Base-by-base conservation (phyloP, 2,797 vertebrate genomes). In the Gallirallus australis region DNA sequence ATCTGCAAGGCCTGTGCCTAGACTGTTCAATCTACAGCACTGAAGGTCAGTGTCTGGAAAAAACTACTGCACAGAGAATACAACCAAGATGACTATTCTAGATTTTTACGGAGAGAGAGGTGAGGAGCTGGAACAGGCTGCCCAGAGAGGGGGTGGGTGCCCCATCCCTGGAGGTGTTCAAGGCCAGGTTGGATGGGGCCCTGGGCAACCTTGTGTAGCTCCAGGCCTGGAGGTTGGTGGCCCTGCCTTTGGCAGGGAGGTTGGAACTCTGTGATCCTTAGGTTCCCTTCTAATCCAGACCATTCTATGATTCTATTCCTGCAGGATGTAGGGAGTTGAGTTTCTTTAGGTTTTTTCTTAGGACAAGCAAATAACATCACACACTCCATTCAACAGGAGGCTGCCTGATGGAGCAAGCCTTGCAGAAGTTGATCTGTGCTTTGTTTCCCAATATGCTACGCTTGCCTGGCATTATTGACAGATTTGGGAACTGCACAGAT, bases 401-500 rank as follows among this genome's bases (percentile, higher is more conserved):
- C 30, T 57, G 35, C 70, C 64, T 72, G 40, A 56, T 60, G 47
- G 60, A 70, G 28, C 27, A 59, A 89, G 25, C 69, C 48, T 81
- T 75, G 66, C 63, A 93, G 79, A 79, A 63, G 59, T 31, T 60
- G 57, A 68, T 82, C 39, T 72, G 60, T 59, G 59, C 42, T 90
- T 82, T 86, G 60, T 52, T 94, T 93, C 60, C 56, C 82, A 70
- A 33, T 15, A 30, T 9, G 30, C 63, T 57, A 40, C 5, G 2
- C 48, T 90, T 60, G 33, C 63, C 48, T 69, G 65, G 52, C 0
- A 0, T 72, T 86, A 76, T 20, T 79, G 89, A 82, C 85, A 80
- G 63, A 40, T 94, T 73, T 80, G 87, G 91, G 70, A 84, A 7
- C 57, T 59, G 73, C 87, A 80, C 76, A 90, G 93, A 63, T 66